Evolutionary conservation across 2,888 invertebrate genomes (phyloP).

Genomic region (Acrocera orbiculus): DNA sequence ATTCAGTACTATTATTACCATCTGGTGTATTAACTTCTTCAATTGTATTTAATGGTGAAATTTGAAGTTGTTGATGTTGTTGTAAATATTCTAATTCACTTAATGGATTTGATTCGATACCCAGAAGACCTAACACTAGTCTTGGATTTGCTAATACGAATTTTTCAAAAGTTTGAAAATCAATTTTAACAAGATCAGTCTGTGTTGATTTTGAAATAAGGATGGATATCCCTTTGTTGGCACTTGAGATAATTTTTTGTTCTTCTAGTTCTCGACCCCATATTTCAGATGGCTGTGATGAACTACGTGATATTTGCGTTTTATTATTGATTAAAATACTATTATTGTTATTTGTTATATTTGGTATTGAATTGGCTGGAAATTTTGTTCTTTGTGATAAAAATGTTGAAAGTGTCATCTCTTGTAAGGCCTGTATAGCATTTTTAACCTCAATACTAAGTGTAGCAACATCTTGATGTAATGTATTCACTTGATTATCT

Average conservation of each 20-base stretch:
- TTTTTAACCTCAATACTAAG: slow-evolving; percentile 71
- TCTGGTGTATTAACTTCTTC: slow-evolving; percentile 25
- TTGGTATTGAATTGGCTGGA: slow-evolving; percentile 71
- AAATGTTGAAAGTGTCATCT: slow-evolving; percentile 47
- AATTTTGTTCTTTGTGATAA: slow-evolving; percentile 36
- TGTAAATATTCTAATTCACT: slow-evolving; percentile 25
- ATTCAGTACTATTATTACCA: slow-evolving; percentile 13
- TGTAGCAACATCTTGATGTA: slow-evolving; percentile 73
- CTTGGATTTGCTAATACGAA: slow-evolving; percentile 53
- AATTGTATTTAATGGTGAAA: slow-evolving; percentile 25
- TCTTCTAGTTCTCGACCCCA: slow-evolving; percentile 48
- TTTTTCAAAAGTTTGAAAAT: slow-evolving; percentile 27
- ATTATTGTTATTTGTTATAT: slow-evolving; percentile 40
- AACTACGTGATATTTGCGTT: slow-evolving; percentile 48
- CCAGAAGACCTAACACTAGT: slow-evolving; percentile 52
- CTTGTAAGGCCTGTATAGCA: slow-evolving; percentile 69
- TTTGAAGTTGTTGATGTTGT: slow-evolving; percentile 25
- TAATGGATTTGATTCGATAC: slow-evolving; percentile 43
- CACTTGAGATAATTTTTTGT: slow-evolving; percentile 2
- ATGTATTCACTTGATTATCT: slow-evolving; percentile 62
- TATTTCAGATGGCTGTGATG: slow-evolving; percentile 72
- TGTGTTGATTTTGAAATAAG: slow-evolving; percentile 20
- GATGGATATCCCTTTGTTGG: neutral
- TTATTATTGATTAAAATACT: slow-evolving; percentile 11
- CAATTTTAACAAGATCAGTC: slow-evolving; percentile 27